Evolutionary conservation across 2,113 vertebrate species (phyloP), one percentile per base, ranked within the genome.

Genomic region (Arenaria interpres): DNA sequence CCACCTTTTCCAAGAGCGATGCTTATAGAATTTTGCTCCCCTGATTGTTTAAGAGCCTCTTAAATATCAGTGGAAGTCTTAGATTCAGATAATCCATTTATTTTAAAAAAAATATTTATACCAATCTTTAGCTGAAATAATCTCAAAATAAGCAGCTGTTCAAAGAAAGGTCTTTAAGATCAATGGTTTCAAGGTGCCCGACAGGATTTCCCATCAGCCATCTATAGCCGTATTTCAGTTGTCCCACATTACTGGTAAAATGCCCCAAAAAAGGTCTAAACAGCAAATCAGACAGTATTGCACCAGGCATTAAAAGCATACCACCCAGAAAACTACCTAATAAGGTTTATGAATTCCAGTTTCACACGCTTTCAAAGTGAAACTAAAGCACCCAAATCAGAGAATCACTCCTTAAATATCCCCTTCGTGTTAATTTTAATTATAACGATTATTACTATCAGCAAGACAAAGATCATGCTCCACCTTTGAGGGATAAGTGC

Each of bases 391-490:
- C 59, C 81, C 75, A 88, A n/a, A 93, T 59, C 30, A 41, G 10
- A 71, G 73, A 81, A 80, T 59, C 43, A 43, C 54, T 83, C 78
- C 86, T 75, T 86, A 56, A 94, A 90, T n/a, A 56, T 19, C 79
- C 92, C 90, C 86, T 86, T 86, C 59, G 20, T 80, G 96, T 91
- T 78, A 67, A 73, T 96, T 97, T 97, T 97, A 97, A 73, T 96
- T 97, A 97, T 97, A 97, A 83, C 63, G 81, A 91, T 94, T 96
- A 97, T 60, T 48, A 95, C 97, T 95, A 94, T 90, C 96, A 93
- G 97, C 96, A 95, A 96, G 96, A 97, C 95, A 97, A 98, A 98
- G 98, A 98, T 98, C 94, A 67, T 74, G 46, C 69, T 76, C 95
- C 91, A 94, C 98, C 97, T 97, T 84, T 2, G 53, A 96, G 97